Conservation (phyloP, 2,888 invertebrate species). For the Pandemis corylana region DNA sequence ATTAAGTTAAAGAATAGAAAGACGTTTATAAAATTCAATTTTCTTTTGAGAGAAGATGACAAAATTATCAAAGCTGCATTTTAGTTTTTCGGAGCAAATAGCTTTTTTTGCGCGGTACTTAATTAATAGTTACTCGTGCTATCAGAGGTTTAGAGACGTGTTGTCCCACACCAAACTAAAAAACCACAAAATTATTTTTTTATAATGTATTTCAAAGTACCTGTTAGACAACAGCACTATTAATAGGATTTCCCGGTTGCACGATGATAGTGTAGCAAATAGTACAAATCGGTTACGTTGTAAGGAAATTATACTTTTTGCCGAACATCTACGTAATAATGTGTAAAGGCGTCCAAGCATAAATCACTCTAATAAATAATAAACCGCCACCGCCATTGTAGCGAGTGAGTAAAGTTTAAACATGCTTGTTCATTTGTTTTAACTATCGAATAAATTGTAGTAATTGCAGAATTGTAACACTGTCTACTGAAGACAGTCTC, state of each 20-base stretch:
- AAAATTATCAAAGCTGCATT: conserved; percentile 12
- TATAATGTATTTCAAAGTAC: too few species aligned
- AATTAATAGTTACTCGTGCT: neutral
- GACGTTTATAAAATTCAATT: conserved; percentile 6
- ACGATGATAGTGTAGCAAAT: neutral
- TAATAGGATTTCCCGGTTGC: neutral
- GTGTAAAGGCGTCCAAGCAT: conserved; percentile 27
- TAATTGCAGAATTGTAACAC: neutral
- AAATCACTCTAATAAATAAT: conserved; percentile 19
- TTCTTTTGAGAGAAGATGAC: conserved; percentile 2
- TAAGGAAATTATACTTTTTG: conserved; percentile 25
- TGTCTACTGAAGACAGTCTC: conserved; percentile 5
- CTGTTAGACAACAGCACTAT: too few species aligned
- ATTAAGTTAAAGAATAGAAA: conserved; percentile 9
- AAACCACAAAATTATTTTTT: too few species aligned
- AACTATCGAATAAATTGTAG: neutral
- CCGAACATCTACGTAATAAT: conserved; percentile 11
- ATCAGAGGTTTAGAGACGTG: too few species aligned
- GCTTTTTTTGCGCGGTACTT: neutral
- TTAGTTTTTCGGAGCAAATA: conserved; percentile 7
- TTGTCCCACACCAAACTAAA: too few species aligned
- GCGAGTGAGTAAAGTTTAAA: conserved; percentile 4
- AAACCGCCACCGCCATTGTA: neutral
- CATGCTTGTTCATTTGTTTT: neutral
- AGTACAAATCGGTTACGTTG: conserved; percentile 10